Base-by-base conservation (phyloP, 2,888 invertebrate genomes). In the Pheosia tremula region DNA sequence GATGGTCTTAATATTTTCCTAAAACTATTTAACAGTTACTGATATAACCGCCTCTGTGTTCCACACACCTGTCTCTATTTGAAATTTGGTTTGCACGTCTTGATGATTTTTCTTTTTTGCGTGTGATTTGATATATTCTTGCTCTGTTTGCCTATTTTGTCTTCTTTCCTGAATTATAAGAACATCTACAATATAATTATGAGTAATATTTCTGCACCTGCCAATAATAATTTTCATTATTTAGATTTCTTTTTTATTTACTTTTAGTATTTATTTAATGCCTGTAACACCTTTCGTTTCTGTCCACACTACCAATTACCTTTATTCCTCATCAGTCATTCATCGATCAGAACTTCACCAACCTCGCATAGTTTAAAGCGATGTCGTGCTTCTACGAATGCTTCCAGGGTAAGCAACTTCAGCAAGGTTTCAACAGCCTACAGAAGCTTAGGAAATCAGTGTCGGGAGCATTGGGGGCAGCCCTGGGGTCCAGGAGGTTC, bases 381-480 rank as follows among this genome's bases (percentile, higher is more conserved):
- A 89, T 93, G 87, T 93, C 93, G 88, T 94, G 94, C 81, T 92
- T 94, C 76, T 91, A 89, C 85, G 93, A 93, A 83, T 94, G 94
- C 79, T 94, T 94, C 77, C 94, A 94, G 94, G 91, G 91, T 56
- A 94, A 93, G 65, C 93, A 89, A 73, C 68, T 94, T 62, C 89
- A 94, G 72, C 94, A 94, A 47, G 93, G 95, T 0, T 96, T 95
- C 85, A 95, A 95, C 84, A 96, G 96, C 66, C 86, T 96, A 5
- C 96, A 97, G 82, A 97, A 96, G 84, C 88, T 97, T 9, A 95
- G 96, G 74, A 95, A 96, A 69, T 96, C 96, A 0, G 95, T 96
- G 0, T 96, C 96, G 0, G 96, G 96, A 0, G 95, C 94, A 11
- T 79, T 94, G 36, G 93, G 92, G 4, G 91, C 90, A 0, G 95